These are phyloP conservation scores for Paracanthobrama guichenoti DNA, from an alignment of 2,113 vertebrate species.

Conservation along the genomic window DNA sequence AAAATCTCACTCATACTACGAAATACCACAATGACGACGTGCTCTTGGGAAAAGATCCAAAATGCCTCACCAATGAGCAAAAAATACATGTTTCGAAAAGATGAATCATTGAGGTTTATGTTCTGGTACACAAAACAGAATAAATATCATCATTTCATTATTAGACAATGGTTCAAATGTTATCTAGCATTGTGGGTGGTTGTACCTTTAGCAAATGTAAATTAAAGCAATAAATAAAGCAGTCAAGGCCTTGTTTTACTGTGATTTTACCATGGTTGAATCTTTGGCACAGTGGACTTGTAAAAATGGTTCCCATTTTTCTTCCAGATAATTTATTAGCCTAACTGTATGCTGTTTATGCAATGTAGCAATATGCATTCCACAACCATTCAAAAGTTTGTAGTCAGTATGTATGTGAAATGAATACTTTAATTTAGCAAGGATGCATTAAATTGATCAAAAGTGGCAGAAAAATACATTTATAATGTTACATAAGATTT, in stretches of 20 bases:
- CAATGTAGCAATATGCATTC: too few relatives aligned
- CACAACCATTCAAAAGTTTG: too few relatives aligned
- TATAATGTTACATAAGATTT: too few relatives aligned
- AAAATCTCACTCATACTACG: too few relatives aligned
- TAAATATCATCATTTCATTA: not conserved
- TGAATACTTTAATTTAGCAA: too few relatives aligned
- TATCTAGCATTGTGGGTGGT: not conserved
- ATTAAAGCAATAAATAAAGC: not conserved
- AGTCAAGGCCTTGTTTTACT: not conserved
- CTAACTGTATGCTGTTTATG: not conserved
- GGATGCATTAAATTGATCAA: too few relatives aligned
- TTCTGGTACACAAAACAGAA: not conserved
- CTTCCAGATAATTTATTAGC: not conserved
- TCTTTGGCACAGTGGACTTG: not conserved
- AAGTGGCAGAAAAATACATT: too few relatives aligned
- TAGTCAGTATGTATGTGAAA: too few relatives aligned
- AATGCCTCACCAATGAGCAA: conserved; percentile 5
- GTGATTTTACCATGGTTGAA: not conserved
- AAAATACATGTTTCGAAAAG: not conserved
- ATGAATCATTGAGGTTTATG: not conserved
- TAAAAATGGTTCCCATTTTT: not conserved
- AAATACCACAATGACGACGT: not conserved
- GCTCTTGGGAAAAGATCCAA: conserved; percentile 5
- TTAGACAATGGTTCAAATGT: not conserved
- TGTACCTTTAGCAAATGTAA: not conserved